Evolutionary conservation across 2,888 invertebrate species (phyloP).

Genomic region (Dolomedes plantarius): DNA sequence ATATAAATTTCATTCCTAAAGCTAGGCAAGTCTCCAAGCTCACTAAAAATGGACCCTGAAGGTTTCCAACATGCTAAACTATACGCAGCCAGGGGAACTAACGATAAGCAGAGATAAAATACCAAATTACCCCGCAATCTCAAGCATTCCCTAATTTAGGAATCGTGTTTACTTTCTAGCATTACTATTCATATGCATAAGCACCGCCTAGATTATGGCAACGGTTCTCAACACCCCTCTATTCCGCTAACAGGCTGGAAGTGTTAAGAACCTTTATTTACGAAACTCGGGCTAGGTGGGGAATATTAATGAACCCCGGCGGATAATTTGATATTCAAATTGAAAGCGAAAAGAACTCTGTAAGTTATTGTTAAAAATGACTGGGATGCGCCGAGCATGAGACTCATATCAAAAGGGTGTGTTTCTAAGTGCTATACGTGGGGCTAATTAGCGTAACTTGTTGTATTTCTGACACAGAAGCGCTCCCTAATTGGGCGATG

Average conservation of each 20-base stretch:
- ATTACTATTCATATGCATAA: neutral
- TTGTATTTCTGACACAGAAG: constrained; percentile 6
- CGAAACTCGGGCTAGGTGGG: neutral
- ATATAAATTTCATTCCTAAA: no score
- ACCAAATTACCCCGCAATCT: neutral
- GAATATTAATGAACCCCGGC: neutral
- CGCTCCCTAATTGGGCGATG: constrained; percentile 1
- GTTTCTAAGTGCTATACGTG: neutral
- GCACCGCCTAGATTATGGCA: neutral
- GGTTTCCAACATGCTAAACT: no score
- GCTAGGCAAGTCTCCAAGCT: no score
- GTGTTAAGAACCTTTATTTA: neutral
- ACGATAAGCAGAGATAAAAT: no score
- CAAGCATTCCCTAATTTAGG: neutral
- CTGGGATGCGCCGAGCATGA: neutral
- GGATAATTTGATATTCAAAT: constrained; percentile 8
- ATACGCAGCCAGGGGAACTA: no score
- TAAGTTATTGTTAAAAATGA: constrained; percentile 2
- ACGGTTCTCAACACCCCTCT: neutral
- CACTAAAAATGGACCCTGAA: no score
- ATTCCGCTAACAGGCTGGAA: neutral
- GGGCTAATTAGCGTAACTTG: constrained; percentile 1
- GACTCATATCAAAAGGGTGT: neutral
- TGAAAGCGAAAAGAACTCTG: neutral
- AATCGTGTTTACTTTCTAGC: neutral